Evolutionary conservation across 2,888 invertebrate genomes (phyloP), one percentile per base, ranked within the genome.

Genomic region (Chrysolina oricalcia): DNA sequence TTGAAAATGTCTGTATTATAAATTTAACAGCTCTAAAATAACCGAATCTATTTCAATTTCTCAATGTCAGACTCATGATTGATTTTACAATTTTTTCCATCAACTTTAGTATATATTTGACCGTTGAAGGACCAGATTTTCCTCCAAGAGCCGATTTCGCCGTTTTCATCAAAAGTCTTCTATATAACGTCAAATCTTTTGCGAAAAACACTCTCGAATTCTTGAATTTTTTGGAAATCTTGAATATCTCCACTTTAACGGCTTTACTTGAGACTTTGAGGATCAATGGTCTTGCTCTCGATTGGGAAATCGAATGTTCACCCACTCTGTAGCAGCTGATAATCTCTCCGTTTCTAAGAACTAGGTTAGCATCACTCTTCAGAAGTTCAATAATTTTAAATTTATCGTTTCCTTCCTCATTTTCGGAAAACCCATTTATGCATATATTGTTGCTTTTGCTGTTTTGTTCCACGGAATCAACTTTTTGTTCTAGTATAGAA

Each of bases 281-380:
- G 19, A 66, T 66, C 46, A 66, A 10, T n/a, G 66, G 66, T 43
- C 66, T 66, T 21, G 66, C 35, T 66, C 43, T 66, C n/a, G n/a
- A 43, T n/a, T 66, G 17, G 21, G 17, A 43, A 15, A 10, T 17
- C 43, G 17, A 43, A 8, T 66, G 6, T 43, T 66, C 43, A n/a
- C 66, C 66, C 46, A 66, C 43, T 17, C 66, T 40, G 35, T 66
- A 66, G 43, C 19, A 17, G 8, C 23, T 66, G 46, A 23, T 21
- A 35, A n/a, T n/a, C 4, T 17, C 17, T n/a, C 15, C n/a, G 35
- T 66, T 66, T 41, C 19, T 15, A 66, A 43, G n/a, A 41, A n/a
- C n/a, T n/a, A n/a, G n/a, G n/a, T n/a, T n/a, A n/a, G n/a, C n/a
- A n/a, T n/a, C n/a, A n/a, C n/a, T n/a, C n/a, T n/a, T n/a, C n/a